Evolutionary conservation across 2,113 vertebrate genomes (phyloP).

Genomic region (Zosterops japonicus): DNA sequence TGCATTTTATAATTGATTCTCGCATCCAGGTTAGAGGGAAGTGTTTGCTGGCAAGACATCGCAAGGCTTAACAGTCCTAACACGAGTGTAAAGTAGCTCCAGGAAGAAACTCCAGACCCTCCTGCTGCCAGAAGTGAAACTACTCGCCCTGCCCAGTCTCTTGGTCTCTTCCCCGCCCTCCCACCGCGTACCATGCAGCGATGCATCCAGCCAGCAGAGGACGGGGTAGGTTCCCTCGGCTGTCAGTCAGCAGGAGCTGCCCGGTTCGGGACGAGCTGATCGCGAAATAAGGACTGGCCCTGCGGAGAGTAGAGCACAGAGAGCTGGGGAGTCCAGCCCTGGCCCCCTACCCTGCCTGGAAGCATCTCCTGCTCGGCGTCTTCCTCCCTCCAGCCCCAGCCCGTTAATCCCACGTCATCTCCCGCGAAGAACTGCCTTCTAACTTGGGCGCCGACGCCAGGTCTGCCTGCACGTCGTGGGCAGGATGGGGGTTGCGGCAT

Average conservation of each 20-base stretch:
- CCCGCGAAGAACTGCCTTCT: neutral
- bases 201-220: slow-evolving; percentile 37
- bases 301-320: neutral
- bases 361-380: neutral
- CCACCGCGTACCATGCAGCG: neutral
- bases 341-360: neutral
- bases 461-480: neutral
- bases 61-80: neutral
- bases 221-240: slow-evolving; percentile 14
- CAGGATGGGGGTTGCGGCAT: neutral
- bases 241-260: neutral
- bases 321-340: neutral
- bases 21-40: neutral
- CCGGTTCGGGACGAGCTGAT: neutral
- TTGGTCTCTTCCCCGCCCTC: slow-evolving; percentile 4
- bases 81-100: neutral
- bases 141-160: neutral
- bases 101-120: slow-evolving; percentile 21
- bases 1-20: slow-evolving; percentile 45
- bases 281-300: neutral
- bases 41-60: neutral
- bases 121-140: slow-evolving; percentile 13
- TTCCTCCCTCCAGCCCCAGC: neutral
- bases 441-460: neutral
- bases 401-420: neutral